A percentile compares a stretch with the other conserved stretches of the same genome.
Conservation (phyloP, 2,888 invertebrate genomes). For the Sialis fuliginosa region DNA sequence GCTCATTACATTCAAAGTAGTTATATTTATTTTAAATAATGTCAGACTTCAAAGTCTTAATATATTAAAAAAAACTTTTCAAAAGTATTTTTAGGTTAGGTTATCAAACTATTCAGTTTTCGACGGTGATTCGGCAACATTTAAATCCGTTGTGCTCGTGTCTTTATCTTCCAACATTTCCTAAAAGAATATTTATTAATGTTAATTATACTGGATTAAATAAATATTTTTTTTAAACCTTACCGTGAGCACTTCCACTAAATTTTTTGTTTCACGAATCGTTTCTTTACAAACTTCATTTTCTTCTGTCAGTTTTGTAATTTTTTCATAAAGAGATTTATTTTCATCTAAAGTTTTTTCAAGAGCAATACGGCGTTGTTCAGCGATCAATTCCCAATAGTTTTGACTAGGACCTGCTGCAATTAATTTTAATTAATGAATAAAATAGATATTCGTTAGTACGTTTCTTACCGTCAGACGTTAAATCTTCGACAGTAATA, state of each 20-base stretch:
- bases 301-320: slow-evolving; percentile 34
- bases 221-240: slow-evolving; percentile 6
- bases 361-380: slow-evolving; percentile 50
- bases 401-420: slow-evolving; percentile 45
- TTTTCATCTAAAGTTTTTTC: slow-evolving; percentile 59
- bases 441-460: not conserved
- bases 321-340: slow-evolving; percentile 33
- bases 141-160: slow-evolving; percentile 26
- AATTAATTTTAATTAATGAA: slow-evolving; percentile 3
- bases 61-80: too few species aligned
- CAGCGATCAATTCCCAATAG: slow-evolving; percentile 62
- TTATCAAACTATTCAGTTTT: slow-evolving; percentile 6
- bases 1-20: too few species aligned
- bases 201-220: not conserved
- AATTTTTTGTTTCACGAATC: slow-evolving; percentile 53
- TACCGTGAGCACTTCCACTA: slow-evolving; percentile 61
- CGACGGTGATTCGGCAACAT: slow-evolving; percentile 21
- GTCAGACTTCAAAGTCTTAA: too few species aligned
- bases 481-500: slow-evolving; percentile 50
- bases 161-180: slow-evolving; percentile 45
- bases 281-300: slow-evolving; percentile 48
- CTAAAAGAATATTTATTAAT: slow-evolving; percentile 22
- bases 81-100: too few species aligned
- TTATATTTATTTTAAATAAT: too few species aligned
- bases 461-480: slow-evolving; percentile 30